These are phyloP conservation scores for Bombylius major DNA, from an alignment of 2,888 invertebrate genomes.

Conservation along the genomic window DNA sequence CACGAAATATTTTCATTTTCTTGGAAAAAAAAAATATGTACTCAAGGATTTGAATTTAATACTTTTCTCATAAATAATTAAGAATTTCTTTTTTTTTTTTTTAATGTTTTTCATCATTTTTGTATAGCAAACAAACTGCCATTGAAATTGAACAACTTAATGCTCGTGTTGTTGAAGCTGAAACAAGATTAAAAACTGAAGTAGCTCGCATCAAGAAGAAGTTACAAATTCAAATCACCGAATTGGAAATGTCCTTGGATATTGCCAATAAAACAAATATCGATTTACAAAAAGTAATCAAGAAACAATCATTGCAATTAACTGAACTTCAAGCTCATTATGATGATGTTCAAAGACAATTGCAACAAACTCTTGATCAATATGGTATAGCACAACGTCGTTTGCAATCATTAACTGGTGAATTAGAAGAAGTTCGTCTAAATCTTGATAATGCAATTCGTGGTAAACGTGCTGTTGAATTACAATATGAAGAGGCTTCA, in stretches of 20 bases:
- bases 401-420: conserved; percentile 80
- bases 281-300: conserved; percentile 93
- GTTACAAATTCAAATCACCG: conserved; percentile 94
- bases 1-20: no score
- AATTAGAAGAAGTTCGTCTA: conserved; percentile 91
- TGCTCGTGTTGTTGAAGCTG: conserved; percentile 90
- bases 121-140: conserved; percentile 82
- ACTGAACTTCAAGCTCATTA: conserved; percentile 89
- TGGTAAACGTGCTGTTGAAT: conserved; percentile 80
- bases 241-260: conserved; percentile 91
- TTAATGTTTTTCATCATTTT: no score
- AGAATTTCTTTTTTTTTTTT: no score
- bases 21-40: no score
- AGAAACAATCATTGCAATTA: conserved; percentile 88
- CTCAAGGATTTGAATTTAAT: no score
- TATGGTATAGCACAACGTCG: conserved; percentile 82
- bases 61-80: no score
- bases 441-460: conserved; percentile 87
- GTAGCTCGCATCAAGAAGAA: conserved; percentile 98
- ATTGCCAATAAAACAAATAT: conserved; percentile 97
- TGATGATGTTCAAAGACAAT: conserved; percentile 91
- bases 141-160: conserved; percentile 95
- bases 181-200: conserved; percentile 90
- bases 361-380: conserved; percentile 91
- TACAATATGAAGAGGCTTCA: conserved; percentile 79